phyloP scores from a whole-genome alignment of 37 sponge, comb jelly and placozoan genomes.

The Amphimedon queenslandica region DNA sequence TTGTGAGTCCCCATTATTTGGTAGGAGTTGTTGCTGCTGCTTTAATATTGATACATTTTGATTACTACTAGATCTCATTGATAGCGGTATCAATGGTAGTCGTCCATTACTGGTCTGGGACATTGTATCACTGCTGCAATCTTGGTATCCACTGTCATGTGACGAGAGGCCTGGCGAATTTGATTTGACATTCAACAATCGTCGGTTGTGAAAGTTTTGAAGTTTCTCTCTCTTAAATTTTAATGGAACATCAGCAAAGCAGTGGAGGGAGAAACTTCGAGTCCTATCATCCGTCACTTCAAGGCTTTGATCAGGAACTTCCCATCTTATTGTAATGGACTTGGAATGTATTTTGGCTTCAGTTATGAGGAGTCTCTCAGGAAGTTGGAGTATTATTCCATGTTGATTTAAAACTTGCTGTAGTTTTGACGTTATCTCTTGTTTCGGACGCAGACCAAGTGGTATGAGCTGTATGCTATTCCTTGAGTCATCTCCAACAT shows the following conservation, averaged over 20 bases:
- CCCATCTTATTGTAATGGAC: slow-evolving; percentile 48
- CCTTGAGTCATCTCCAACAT: not conserved
- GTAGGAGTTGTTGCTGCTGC: not conserved
- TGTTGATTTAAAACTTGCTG: slow-evolving; percentile 37
- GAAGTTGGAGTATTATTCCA: slow-evolving; percentile 63
- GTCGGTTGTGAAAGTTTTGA: slow-evolving; percentile 8
- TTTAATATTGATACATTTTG: not conserved
- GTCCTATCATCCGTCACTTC: slow-evolving; percentile 28
- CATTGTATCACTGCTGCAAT: slow-evolving; percentile 20
- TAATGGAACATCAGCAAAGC: slow-evolving; percentile 46
- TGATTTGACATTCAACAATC: too few species aligned
- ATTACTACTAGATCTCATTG: slow-evolving; percentile 14
- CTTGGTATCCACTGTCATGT: slow-evolving; percentile 76
- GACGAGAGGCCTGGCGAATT: slow-evolving; percentile 6
- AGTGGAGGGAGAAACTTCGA: slow-evolving; percentile 40
- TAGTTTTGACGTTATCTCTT: slow-evolving; percentile 21
- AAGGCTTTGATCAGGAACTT: slow-evolving; percentile 5
- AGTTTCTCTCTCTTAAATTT: not conserved
- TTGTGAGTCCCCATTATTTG: not conserved
- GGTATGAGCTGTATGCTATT: not conserved
- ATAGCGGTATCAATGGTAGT: slow-evolving; percentile 32
- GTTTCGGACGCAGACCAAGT: not conserved
- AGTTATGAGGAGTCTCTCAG: slow-evolving; percentile 43
- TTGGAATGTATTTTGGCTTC: slow-evolving; percentile 6
- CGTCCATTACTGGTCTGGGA: slow-evolving; percentile 18